phyloP scores from a whole-genome alignment of 2,113 vertebrate species.

The Corythaeola cristata region DNA sequence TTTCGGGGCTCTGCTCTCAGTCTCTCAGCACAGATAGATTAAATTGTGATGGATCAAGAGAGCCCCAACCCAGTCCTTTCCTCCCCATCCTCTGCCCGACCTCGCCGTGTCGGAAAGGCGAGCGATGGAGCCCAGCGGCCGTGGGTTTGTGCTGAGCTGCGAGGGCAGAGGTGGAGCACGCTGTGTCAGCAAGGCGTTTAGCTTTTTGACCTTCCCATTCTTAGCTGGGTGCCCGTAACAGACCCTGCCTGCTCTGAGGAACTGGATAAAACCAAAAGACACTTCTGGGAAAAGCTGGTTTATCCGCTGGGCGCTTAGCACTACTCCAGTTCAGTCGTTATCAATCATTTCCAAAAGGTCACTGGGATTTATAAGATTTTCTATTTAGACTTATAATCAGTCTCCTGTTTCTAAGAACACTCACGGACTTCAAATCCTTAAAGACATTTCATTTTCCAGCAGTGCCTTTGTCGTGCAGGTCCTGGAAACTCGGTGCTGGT shows the following conservation, averaged over 20 bases:
- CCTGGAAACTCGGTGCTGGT: not conserved
- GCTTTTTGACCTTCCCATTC: not conserved
- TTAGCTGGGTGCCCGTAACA: not conserved
- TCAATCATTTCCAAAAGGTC: constrained; percentile 7
- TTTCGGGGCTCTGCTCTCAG: not conserved
- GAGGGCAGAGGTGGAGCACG: fast-evolving
- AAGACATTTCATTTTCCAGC: not conserved
- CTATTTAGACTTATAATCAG: not conserved
- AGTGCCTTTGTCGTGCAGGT: not conserved
- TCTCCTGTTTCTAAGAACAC: not conserved
- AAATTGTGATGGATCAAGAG: not conserved
- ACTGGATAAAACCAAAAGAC: not conserved
- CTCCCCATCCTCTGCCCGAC: not conserved
- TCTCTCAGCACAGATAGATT: not conserved
- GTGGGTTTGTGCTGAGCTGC: not conserved
- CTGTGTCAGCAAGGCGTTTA: not conserved
- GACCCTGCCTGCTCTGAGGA: not conserved
- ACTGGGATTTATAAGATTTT: not conserved
- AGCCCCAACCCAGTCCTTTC: not conserved
- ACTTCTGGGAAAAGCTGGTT: not conserved
- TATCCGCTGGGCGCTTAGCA: not conserved
- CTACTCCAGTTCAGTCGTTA: not conserved
- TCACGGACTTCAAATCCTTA: not conserved
- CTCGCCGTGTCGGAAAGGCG: fast-evolving
- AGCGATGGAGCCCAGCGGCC: not conserved